phyloP scores from a whole-genome alignment of 2,888 invertebrate genomes.

The Tyria jacobaeae region DNA sequence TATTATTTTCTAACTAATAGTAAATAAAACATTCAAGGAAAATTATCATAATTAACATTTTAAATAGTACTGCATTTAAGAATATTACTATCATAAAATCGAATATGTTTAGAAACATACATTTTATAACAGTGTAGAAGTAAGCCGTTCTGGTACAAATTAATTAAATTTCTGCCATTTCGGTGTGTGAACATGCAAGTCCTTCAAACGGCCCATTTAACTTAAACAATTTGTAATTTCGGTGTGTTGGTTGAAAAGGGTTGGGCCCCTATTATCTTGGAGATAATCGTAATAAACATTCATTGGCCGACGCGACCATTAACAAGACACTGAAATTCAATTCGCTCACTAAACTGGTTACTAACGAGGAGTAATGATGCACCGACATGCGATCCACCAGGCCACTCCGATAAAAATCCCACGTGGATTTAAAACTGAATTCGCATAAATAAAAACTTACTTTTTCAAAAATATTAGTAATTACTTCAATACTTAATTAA shows the following conservation, averaged over 20 bases:
- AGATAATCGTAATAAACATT: constrained; percentile 62
- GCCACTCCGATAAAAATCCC: constrained; percentile 44
- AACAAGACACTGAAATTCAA: constrained; percentile 68
- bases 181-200: constrained; percentile 39
- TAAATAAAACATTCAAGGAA: neutral
- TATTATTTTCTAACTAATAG: neutral
- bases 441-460: constrained; percentile 16
- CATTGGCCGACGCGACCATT: constrained; percentile 55
- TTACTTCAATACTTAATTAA: too few species aligned
- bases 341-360: constrained; percentile 65
- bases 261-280: constrained; percentile 52
- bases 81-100: neutral
- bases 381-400: constrained; percentile 65
- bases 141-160: constrained; percentile 21
- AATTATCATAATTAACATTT: neutral
- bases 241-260: constrained; percentile 57
- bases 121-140: neutral
- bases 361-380: constrained; percentile 69
- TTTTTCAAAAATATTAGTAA: too few species aligned
- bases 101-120: neutral
- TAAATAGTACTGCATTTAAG: neutral
- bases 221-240: constrained; percentile 57
- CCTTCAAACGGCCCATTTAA: constrained; percentile 49
- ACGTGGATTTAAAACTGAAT: constrained; percentile 39
- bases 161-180: constrained; percentile 46